These are phyloP conservation scores for Donacobius atricapilla DNA, from an alignment of 2,113 vertebrate genomes.

Conservation along the genomic window DNA sequence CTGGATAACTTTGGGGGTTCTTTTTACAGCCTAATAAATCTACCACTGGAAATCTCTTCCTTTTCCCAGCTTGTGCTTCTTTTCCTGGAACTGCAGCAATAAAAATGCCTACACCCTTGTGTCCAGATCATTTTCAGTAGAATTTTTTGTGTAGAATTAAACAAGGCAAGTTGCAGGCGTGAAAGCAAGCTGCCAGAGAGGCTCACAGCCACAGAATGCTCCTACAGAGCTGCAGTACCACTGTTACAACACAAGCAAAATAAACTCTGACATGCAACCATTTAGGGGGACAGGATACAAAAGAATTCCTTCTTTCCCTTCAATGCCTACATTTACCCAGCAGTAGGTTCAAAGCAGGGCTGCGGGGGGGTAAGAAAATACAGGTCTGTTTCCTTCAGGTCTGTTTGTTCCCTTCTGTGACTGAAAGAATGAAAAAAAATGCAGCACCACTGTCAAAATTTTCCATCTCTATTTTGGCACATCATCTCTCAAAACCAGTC, in stretches of 20 bases:
- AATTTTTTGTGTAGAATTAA: neutral
- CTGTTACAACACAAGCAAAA: neutral
- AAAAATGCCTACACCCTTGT: neutral
- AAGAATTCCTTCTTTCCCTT: neutral
- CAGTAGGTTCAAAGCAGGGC: neutral
- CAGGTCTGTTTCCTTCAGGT: neutral
- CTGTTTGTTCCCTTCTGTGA: neutral
- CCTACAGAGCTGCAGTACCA: neutral
- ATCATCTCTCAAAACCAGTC: neutral
- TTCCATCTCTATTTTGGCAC: neutral
- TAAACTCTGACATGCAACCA: neutral
- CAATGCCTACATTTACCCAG: neutral
- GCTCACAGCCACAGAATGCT: neutral
- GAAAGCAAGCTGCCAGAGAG: neutral
- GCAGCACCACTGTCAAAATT: neutral
- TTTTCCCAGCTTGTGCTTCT: neutral
- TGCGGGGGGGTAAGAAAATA: neutral
- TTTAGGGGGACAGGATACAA: neutral
- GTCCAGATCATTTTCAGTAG: neutral
- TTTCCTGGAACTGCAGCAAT: neutral
- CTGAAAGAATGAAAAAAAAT: neutral
- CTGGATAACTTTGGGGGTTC: fast-evolving
- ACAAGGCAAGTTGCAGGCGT: neutral
- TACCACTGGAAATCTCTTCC: neutral
- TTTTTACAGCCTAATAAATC: neutral